A percentile compares a stretch with the other conserved stretches of the same genome.
Evolutionary conservation across 2,888 invertebrate genomes (phyloP).

Genomic region (Rhogogaster chlorosoma): DNA sequence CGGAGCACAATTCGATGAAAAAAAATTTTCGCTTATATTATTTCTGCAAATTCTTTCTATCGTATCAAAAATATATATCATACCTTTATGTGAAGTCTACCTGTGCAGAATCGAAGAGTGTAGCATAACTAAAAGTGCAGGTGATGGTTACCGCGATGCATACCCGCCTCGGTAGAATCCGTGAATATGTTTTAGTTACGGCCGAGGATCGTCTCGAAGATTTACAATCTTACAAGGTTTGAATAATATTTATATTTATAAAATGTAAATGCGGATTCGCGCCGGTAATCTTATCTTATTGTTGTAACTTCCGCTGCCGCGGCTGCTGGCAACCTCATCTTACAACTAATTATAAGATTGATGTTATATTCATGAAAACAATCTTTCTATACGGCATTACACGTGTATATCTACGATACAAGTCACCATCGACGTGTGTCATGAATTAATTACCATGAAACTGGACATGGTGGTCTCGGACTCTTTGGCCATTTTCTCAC

Average conservation of each 20-base stretch:
- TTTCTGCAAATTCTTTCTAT: neutral
- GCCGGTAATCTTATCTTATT: neutral
- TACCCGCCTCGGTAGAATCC: constrained; percentile 33
- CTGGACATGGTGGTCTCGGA: neutral
- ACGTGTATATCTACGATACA: neutral
- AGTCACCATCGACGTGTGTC: neutral
- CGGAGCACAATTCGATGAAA: neutral
- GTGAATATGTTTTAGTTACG: constrained; percentile 26
- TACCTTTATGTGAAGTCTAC: neutral
- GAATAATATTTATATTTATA: neutral
- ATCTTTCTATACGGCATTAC: neutral
- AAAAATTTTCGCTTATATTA: neutral
- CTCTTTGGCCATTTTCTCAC: neutral
- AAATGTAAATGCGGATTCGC: neutral
- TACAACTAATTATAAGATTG: neutral
- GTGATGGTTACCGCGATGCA: constrained; percentile 24
- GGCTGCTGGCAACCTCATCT: neutral
- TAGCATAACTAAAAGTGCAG: neutral
- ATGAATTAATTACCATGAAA: neutral
- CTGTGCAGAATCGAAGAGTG: neutral
- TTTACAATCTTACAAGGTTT: constrained; percentile 31
- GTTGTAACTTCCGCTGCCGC: neutral
- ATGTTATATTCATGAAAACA: neutral
- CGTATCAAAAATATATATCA: neutral
- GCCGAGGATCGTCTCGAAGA: constrained; percentile 15